Conservation (phyloP, 2,113 vertebrate species). For the Lepus timidus region DNA sequence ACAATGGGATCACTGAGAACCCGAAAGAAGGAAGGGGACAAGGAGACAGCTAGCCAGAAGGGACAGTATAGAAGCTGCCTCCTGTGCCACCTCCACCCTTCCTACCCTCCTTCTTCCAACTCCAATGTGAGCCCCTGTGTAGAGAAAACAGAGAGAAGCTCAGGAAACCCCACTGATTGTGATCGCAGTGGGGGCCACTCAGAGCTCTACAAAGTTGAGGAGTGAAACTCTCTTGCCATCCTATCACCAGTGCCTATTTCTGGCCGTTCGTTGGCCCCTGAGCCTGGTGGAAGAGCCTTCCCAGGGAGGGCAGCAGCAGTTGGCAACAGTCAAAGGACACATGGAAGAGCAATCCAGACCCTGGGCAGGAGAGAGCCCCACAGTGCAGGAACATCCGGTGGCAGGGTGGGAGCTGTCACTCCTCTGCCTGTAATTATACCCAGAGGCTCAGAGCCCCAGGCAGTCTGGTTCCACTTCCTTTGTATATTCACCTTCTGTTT, state of each 20-base stretch:
- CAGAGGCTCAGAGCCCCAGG: not conserved
- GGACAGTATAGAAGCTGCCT: not conserved
- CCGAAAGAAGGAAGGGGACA: not conserved
- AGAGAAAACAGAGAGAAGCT: not conserved
- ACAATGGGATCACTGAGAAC: no score
- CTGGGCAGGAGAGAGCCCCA: not conserved
- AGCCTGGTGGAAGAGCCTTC: not conserved
- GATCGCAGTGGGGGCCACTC: no score
- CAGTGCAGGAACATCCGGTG: not conserved
- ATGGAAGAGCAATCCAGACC: no score
- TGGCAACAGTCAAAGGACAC: no score
- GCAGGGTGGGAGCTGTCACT: not conserved
- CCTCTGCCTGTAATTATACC: fast-evolving
- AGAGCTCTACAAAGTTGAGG: not conserved
- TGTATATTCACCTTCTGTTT: not conserved
- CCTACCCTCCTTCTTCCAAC: fast-evolving
- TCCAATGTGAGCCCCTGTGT: not conserved
- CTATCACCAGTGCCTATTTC: not conserved
- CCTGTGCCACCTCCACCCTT: not conserved
- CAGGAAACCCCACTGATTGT: fast-evolving
- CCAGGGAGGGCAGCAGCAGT: not conserved
- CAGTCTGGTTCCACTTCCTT: not conserved
- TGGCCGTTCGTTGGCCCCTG: not conserved
- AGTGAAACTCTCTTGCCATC: not conserved
- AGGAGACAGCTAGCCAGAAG: not conserved